Percentiles rank a stretch among this genome's conserved stretches.
phyloP scores from a whole-genome alignment of 1,140 invertebrate species.

The Hylaeus volcanicus region DNA sequence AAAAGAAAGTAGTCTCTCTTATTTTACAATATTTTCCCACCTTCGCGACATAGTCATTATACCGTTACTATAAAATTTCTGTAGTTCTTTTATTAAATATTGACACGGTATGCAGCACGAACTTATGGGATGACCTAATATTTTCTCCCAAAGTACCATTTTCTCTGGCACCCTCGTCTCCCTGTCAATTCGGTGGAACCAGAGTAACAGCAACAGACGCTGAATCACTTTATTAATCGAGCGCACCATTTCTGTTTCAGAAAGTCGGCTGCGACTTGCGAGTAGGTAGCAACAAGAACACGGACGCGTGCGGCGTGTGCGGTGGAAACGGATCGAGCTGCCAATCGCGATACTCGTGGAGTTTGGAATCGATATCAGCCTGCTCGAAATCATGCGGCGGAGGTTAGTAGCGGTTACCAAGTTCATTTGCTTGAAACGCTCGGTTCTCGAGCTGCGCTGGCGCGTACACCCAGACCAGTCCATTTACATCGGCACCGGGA shows the following conservation, averaged over 20 bases:
- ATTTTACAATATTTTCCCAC: too few relatives aligned
- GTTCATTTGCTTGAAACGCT: slow-evolving; percentile 48
- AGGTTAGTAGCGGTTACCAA: slow-evolving; percentile 84
- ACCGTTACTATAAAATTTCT: too few relatives aligned
- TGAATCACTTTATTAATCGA: slow-evolving; percentile 57
- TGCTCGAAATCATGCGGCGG: slow-evolving; percentile 96
- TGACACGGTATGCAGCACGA: too few relatives aligned
- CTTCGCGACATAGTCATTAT: too few relatives aligned
- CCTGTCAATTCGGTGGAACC: too few relatives aligned
- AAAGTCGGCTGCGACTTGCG: slow-evolving; percentile 93
- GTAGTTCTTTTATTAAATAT: too few relatives aligned
- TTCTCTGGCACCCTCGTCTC: too few relatives aligned
- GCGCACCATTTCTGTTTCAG: slow-evolving; percentile 82
- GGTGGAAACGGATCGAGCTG: slow-evolving; percentile 93
- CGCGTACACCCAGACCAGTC: background rate
- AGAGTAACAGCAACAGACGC: background rate
- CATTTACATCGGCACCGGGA: slow-evolving; percentile 37
- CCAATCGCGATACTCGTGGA: slow-evolving; percentile 91
- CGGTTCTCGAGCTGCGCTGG: background rate
- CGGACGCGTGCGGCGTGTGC: slow-evolving; percentile 94
- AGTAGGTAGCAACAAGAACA: slow-evolving; percentile 90
- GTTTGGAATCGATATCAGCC: slow-evolving; percentile 87
- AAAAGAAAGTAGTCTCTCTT: too few relatives aligned
- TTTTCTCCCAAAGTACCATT: too few relatives aligned
- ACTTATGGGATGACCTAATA: too few relatives aligned